phyloP scores from a whole-genome alignment of 2,888 invertebrate genomes.

The Heliothis peltigera region DNA sequence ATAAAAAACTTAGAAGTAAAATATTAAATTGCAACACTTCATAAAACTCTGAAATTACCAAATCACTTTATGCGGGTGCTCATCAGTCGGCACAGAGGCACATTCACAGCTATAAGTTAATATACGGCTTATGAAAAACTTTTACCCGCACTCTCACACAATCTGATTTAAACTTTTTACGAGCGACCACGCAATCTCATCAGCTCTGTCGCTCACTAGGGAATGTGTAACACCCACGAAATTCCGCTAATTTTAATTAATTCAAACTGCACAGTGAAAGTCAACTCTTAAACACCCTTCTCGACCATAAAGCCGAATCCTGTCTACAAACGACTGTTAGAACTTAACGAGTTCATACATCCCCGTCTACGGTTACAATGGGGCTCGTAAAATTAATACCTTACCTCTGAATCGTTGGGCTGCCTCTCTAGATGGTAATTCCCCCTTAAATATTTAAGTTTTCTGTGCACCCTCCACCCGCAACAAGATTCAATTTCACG shows the following conservation, averaged over 20 bases:
- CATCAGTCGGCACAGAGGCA: slow-evolving; percentile 29
- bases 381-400: slow-evolving; percentile 88
- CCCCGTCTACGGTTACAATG: slow-evolving; percentile 80
- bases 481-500: slow-evolving; percentile 90
- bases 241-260: slow-evolving; percentile 84
- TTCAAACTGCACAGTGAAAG: slow-evolving; percentile 75
- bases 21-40: neutral
- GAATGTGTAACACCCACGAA: slow-evolving; percentile 69
- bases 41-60: slow-evolving; percentile 22
- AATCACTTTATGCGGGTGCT: slow-evolving; percentile 35
- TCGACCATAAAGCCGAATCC: slow-evolving; percentile 74
- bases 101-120: slow-evolving; percentile 47
- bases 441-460: slow-evolving; percentile 89
- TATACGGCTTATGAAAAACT: slow-evolving; percentile 58
- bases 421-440: slow-evolving; percentile 84
- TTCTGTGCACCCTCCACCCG: slow-evolving; percentile 84
- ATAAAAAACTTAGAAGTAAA: neutral
- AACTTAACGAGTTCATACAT: slow-evolving; percentile 87
- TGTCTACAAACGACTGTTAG: slow-evolving; percentile 81
- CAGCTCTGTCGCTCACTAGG: slow-evolving; percentile 66
- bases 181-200: slow-evolving; percentile 74
- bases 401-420: slow-evolving; percentile 81
- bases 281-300: slow-evolving; percentile 69
- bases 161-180: slow-evolving; percentile 77
- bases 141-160: slow-evolving; percentile 60